phyloP scores from a whole-genome alignment of 2,113 vertebrate species.

The Garra rufa region DNA sequence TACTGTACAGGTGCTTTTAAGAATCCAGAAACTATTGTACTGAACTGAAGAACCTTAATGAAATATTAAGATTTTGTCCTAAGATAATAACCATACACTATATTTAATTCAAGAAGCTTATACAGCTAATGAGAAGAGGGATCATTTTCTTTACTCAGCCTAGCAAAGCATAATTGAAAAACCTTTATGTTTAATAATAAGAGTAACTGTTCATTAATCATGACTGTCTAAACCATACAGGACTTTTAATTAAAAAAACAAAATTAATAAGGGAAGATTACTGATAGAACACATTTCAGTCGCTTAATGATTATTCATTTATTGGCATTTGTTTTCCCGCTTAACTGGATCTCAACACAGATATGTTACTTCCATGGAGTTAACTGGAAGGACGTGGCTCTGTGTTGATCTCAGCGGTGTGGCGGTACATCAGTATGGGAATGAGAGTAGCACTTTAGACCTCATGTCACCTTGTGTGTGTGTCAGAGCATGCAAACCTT shows the following conservation, averaged over 20 bases:
- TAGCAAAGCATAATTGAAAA: not conserved
- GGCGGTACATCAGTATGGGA: not conserved
- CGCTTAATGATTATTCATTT: not conserved
- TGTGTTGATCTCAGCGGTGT: not conserved
- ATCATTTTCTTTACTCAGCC: not conserved
- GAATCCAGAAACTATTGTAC: not conserved
- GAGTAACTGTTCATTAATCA: not conserved
- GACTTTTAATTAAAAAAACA: not conserved
- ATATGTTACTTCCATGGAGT: not conserved
- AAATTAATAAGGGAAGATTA: not conserved
- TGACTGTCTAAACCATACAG: not conserved
- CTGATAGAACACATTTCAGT: not conserved
- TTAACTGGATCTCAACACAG: conserved; percentile 1
- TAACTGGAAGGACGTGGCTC: conserved; percentile 7
- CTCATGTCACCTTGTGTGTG: conserved; percentile 32
- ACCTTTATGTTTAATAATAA: not conserved
- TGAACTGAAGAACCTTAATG: not conserved
- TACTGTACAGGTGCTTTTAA: not conserved
- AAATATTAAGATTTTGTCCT: not conserved
- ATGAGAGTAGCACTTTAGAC: conserved; percentile 16
- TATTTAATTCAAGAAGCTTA: not conserved
- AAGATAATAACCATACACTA: not conserved
- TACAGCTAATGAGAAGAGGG: not conserved
- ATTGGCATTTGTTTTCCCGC: not conserved
- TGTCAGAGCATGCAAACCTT: conserved; percentile 53